phyloP scores from a whole-genome alignment of 2,888 invertebrate species.

The Phrixothrix hirtus region DNA sequence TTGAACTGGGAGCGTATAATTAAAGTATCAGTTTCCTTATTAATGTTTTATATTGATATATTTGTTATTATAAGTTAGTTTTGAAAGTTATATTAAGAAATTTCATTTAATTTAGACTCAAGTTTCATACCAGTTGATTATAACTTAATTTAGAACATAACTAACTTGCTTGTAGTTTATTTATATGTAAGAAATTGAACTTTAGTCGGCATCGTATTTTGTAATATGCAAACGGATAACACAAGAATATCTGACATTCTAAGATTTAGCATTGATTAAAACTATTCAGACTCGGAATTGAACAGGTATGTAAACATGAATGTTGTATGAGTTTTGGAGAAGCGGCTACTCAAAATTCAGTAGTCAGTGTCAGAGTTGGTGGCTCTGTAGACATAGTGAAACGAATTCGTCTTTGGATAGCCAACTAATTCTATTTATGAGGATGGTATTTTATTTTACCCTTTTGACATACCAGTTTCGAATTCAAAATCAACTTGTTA shows the following conservation, averaged over 20 bases:
- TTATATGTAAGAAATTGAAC: too few species aligned
- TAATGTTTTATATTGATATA: too few species aligned
- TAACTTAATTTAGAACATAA: too few species aligned
- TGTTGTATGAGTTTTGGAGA: constrained; percentile 41
- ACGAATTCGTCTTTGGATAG: constrained; percentile 22
- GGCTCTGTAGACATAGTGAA: constrained; percentile 29
- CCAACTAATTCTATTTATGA: constrained; percentile 24
- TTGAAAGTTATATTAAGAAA: too few species aligned
- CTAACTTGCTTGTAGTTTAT: too few species aligned
- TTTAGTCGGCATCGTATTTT: too few species aligned
- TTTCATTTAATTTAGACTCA: too few species aligned
- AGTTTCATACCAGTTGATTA: too few species aligned
- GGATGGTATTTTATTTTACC: constrained; percentile 7
- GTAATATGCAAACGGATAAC: constrained; percentile 32
- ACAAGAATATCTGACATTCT: constrained; percentile 13
- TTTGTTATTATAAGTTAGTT: too few species aligned
- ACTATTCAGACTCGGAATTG: constrained; percentile 36
- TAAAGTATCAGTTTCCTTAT: too few species aligned
- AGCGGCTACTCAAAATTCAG: constrained; percentile 40
- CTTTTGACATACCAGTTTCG: constrained; percentile 6
- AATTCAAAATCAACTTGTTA: constrained; percentile 8
- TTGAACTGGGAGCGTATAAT: constrained; percentile 16
- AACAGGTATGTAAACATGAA: constrained; percentile 41
- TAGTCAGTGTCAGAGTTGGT: constrained; percentile 40
- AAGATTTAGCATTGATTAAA: constrained; percentile 38